Evolutionary conservation across 2,888 invertebrate genomes (phyloP).

Genomic region (Apodemia mormo): DNA sequence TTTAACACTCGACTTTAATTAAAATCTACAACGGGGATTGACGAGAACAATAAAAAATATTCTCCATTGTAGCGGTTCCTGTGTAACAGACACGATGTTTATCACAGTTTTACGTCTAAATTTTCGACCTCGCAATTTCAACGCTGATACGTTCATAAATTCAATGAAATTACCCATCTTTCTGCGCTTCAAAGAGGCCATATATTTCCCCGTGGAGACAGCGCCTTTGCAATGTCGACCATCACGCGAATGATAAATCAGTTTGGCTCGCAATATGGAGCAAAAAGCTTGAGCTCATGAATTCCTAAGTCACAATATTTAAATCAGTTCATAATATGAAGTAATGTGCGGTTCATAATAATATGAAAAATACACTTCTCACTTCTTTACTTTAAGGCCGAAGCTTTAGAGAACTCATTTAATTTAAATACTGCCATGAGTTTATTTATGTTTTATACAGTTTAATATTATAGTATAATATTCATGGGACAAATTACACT

Average conservation of each 20-base stretch:
- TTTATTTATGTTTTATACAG: not conserved
- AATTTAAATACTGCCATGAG: not conserved
- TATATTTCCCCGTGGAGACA: constrained; percentile 72
- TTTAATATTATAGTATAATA: not conserved
- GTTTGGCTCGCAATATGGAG: constrained; percentile 52
- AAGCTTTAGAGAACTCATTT: constrained; percentile 1
- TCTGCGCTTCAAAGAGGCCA: constrained; percentile 76
- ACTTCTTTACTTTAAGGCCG: not conserved
- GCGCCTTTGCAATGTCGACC: constrained; percentile 69
- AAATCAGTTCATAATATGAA: constrained; percentile 26
- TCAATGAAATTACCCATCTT: constrained; percentile 79
- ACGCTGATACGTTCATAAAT: constrained; percentile 76
- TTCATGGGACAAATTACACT: too few species aligned
- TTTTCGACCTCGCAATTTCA: constrained; percentile 68
- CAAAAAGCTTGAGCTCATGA: constrained; percentile 47
- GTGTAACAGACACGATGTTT: constrained; percentile 51
- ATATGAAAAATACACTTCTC: constrained; percentile 12
- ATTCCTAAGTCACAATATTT: constrained; percentile 42
- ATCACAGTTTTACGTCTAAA: constrained; percentile 64
- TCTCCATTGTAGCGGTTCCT: not conserved
- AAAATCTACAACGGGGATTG: not conserved
- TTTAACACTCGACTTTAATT: not conserved
- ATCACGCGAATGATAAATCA: constrained; percentile 76
- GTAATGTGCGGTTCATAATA: constrained; percentile 20
- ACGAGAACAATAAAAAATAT: not conserved